These are phyloP conservation scores for Aphyosemion australe DNA, from an alignment of 2,113 vertebrate species.

Conservation along the genomic window DNA sequence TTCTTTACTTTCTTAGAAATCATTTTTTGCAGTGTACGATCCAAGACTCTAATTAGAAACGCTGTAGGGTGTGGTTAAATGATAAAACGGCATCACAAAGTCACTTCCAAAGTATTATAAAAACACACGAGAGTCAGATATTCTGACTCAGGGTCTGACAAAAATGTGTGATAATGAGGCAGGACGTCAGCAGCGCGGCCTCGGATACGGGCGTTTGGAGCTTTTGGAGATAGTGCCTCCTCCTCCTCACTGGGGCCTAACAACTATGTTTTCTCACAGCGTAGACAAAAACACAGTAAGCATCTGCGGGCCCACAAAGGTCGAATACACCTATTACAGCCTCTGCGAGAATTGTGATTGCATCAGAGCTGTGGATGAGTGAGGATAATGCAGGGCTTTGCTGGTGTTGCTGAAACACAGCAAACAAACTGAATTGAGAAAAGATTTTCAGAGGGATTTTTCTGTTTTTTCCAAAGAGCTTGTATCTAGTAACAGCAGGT, in stretches of 20 bases:
- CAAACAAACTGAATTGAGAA: constrained; percentile 18
- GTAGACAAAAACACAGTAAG: constrained; percentile 38
- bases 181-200: constrained; percentile 18
- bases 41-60: neutral
- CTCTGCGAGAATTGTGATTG: constrained; percentile 27
- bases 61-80: neutral
- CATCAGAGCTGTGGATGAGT: constrained; percentile 33
- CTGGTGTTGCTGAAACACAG: constrained; percentile 33
- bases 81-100: neutral
- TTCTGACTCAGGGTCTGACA: constrained; percentile 8
- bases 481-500: constrained; percentile 27
- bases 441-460: constrained; percentile 17
- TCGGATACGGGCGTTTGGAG: constrained; percentile 29
- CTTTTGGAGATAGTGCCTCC: constrained; percentile 19
- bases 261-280: constrained; percentile 29
- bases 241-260: constrained; percentile 31
- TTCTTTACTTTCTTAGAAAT: no score
- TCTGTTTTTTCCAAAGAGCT: constrained; percentile 48
- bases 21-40: no score
- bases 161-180: constrained; percentile 31
- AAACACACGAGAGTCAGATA: constrained; percentile 11
- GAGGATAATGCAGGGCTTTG: constrained; percentile 19
- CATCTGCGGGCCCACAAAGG: constrained; percentile 50
- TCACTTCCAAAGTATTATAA: constrained; percentile 21
- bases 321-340: constrained; percentile 32